phyloP scores from a whole-genome alignment of 2,113 vertebrate species.

The Anhinga anhinga region DNA sequence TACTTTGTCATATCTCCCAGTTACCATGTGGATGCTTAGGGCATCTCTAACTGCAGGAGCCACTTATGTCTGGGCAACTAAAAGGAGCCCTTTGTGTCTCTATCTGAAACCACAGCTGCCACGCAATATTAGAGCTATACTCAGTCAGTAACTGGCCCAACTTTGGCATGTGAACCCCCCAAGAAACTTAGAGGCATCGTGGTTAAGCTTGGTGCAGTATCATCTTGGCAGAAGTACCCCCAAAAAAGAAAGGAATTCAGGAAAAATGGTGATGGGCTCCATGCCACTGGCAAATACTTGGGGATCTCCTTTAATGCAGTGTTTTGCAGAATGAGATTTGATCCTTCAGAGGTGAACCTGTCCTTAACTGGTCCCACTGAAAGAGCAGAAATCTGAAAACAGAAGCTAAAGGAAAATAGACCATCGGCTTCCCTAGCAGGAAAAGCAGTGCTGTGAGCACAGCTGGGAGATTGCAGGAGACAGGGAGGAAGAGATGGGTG shows the following conservation, averaged over 20 bases:
- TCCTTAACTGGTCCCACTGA: background rate
- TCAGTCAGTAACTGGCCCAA: background rate
- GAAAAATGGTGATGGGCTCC: background rate
- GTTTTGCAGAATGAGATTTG: background rate
- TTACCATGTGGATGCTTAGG: background rate
- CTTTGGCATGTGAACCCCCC: background rate
- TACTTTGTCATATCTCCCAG: background rate
- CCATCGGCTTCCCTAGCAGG: background rate
- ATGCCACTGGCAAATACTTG: background rate
- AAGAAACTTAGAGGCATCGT: background rate
- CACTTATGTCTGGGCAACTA: background rate
- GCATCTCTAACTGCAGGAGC: background rate
- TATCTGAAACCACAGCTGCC: background rate
- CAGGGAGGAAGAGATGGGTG: background rate
- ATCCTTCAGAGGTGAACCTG: background rate
- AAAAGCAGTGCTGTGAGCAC: fast-evolving
- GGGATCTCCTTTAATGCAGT: background rate
- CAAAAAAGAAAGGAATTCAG: background rate
- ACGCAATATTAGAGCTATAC: background rate
- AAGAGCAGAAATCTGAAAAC: background rate
- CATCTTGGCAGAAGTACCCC: background rate
- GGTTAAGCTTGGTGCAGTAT: background rate
- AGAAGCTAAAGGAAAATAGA: background rate
- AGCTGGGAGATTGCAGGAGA: background rate
- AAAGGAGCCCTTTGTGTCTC: background rate